phyloP scores from a whole-genome alignment of 37 sponge, comb jelly and placozoan species.

The Cliona cf. orientalis region DNA sequence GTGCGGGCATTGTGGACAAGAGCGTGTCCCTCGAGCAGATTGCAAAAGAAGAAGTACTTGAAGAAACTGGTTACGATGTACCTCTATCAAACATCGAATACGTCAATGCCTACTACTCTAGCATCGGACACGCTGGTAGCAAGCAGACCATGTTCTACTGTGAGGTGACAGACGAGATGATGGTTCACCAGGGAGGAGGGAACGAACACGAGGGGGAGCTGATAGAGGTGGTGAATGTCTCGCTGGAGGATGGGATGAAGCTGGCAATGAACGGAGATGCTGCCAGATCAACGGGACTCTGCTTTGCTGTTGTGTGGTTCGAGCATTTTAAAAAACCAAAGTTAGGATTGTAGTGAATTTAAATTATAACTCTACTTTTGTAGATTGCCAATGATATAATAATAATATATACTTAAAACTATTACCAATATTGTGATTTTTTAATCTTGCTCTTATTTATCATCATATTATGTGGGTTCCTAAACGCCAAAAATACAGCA shows the following conservation, averaged over 20 bases:
- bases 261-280: conserved; percentile 62
- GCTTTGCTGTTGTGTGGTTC: conserved; percentile 88
- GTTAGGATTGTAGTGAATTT: neutral
- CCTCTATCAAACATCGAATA: conserved; percentile 65
- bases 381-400: no score
- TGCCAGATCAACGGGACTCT: conserved; percentile 71
- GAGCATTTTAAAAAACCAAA: conserved; percentile 49
- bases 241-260: conserved; percentile 52
- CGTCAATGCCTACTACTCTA: conserved; percentile 55
- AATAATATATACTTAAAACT: no score
- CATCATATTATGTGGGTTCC: no score
- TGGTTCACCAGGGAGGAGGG: conserved; percentile 73
- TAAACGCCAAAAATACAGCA: no score
- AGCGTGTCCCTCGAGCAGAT: conserved; percentile 67
- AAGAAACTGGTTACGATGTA: conserved; percentile 88
- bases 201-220: conserved; percentile 80
- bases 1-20: conserved; percentile 95
- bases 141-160: conserved; percentile 74
- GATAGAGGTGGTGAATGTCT: conserved; percentile 90
- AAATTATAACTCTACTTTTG: no score
- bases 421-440: no score
- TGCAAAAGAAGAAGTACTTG: conserved; percentile 85
- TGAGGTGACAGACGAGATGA: conserved; percentile 92
- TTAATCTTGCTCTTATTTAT: no score
- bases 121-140: conserved; percentile 81